phyloP scores from a whole-genome alignment of 2,113 vertebrate species.

The Nasalis larvatus region DNA sequence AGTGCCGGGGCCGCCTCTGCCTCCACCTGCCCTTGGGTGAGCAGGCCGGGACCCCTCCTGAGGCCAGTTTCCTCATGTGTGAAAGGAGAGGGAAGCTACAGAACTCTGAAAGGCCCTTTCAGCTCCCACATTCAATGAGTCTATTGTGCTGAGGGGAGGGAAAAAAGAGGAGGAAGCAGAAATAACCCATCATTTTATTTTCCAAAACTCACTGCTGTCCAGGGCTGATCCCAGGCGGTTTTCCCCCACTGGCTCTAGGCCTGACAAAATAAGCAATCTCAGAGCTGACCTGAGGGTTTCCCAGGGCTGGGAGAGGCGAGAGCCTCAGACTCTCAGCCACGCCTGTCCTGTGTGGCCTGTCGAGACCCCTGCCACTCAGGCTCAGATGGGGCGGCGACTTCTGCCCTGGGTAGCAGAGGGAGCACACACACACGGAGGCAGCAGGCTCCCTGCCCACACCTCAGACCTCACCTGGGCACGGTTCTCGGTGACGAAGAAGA shows the following conservation, averaged over 20 bases:
- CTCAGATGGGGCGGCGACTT: background rate
- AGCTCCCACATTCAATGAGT: slow-evolving; percentile 28
- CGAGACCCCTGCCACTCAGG: background rate
- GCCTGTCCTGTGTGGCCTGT: background rate
- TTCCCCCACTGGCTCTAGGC: slow-evolving; percentile 15
- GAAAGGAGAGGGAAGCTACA: background rate
- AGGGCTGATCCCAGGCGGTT: background rate
- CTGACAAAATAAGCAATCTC: slow-evolving; percentile 34
- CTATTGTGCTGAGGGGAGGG: slow-evolving; percentile 21
- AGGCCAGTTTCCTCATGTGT: background rate
- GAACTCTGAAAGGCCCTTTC: slow-evolving; percentile 49
- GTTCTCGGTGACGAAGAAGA: slow-evolving; percentile 96
- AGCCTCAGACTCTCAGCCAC: background rate
- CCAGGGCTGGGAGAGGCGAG: background rate
- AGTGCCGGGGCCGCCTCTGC: background rate
- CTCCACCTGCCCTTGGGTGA: background rate
- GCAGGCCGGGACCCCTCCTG: background rate
- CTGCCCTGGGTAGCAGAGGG: background rate
- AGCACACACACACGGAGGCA: background rate
- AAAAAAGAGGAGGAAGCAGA: slow-evolving; percentile 1
- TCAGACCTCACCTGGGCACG: slow-evolving; percentile 90
- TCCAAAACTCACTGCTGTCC: slow-evolving; percentile 36
- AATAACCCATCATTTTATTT: slow-evolving; percentile 18
- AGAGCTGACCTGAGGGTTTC: background rate
- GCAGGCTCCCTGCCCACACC: background rate